phyloP scores from a whole-genome alignment of 2,113 vertebrate species.

The Tetrax tetrax region DNA sequence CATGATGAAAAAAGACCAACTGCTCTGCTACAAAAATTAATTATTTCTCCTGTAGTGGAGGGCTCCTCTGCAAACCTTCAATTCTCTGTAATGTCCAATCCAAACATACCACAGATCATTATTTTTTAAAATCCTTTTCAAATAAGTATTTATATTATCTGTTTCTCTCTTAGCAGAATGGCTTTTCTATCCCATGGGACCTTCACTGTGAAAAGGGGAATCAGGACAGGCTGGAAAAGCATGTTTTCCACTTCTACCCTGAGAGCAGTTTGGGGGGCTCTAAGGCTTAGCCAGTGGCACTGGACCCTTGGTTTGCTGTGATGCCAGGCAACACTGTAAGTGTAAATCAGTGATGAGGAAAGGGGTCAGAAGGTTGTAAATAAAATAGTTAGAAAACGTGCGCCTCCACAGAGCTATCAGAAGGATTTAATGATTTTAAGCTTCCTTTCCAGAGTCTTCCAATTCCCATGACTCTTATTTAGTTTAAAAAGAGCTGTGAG shows the following conservation, averaged over 20 bases:
- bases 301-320: neutral
- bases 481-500: neutral
- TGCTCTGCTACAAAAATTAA: neutral
- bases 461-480: neutral
- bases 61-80: neutral
- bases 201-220: neutral
- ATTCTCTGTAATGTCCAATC: neutral
- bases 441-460: conserved; percentile 4
- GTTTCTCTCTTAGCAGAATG: neutral
- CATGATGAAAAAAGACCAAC: neutral
- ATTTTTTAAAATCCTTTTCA: neutral
- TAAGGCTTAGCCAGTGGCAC: neutral
- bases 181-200: neutral
- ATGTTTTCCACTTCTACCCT: neutral
- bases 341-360: neutral
- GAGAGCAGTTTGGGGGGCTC: neutral
- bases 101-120: neutral
- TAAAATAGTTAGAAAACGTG: neutral
- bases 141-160: neutral
- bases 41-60: neutral
- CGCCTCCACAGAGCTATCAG: neutral
- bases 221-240: neutral
- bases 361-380: neutral
- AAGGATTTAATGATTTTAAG: conserved; percentile 3
- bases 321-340: neutral